Base-by-base conservation (phyloP, 2,888 invertebrate species). In the Neelides folsomi region DNA sequence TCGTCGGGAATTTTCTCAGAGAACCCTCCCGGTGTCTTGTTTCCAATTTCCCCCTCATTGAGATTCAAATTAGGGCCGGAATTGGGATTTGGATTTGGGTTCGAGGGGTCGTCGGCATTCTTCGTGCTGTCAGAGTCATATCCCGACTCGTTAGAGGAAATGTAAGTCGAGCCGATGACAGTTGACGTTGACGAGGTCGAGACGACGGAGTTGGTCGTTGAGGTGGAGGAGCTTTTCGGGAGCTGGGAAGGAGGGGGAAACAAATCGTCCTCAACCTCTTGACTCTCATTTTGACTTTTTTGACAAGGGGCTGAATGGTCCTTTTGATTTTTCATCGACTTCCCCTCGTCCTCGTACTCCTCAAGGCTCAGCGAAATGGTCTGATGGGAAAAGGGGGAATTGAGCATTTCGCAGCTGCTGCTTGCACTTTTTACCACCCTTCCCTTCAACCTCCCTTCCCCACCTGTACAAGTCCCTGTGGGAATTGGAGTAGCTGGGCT, bases 121-220 rank as follows among this genome's bases (percentile, higher is more conserved):
- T 69, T 66, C 0, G 67, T 76, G 48, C 83, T 80, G 68, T 85
- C 85, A 69, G 84, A 84, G 67, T 85, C 85, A 68, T 86, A 86
- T 40, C 85, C 85, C 46, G 84, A 85, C 71, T 86, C 85, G 69
- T 84, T 85, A 43, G 84, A 85, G 70, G 84, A 83, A 47, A 84
- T 79, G 70, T 83, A 83, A 71, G 81, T 82, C 67, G 68, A 70
- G 49, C 63, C 61, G 44, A 52, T n/a, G 54, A 27, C 27, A 27
- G 27, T 27, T 27, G 27, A 27, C 27, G 27, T 27, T 27, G 27
- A 27, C 27, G 27, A n/a, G 18, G 19, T 6, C 19, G 12, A 8
- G 39, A n/a, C 39, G 35, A 40, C 6, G 13, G n/a, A 40, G 41
- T 12, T 15, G 12, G 10, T n/a, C 8, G 38, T 16, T n/a, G 47